These are phyloP conservation scores for Pachydiplax longipennis DNA, from an alignment of 2,888 invertebrate genomes.

Conservation along the genomic window DNA sequence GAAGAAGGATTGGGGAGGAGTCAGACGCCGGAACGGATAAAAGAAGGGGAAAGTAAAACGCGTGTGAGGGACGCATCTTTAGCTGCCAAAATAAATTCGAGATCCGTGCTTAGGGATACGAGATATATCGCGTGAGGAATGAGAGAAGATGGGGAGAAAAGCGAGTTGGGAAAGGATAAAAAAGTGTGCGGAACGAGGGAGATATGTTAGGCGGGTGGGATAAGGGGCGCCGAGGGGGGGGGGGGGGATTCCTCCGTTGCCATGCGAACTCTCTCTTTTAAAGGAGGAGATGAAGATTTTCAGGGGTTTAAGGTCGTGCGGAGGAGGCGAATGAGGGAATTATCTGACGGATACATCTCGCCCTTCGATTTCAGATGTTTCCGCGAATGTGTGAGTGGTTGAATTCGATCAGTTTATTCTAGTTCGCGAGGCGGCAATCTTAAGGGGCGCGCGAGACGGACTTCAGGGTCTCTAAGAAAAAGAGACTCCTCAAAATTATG, in stretches of 20 bases:
- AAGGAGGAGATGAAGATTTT: neutral
- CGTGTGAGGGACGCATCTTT: neutral
- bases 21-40: neutral
- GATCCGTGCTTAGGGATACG: neutral
- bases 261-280: neutral
- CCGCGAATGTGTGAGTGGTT: too few species aligned
- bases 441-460: too few species aligned
- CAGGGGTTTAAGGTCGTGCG: neutral
- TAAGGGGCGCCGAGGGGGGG: neutral
- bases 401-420: too few species aligned
- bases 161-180: neutral
- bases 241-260: neutral
- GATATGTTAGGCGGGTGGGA: neutral
- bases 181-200: neutral
- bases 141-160: neutral
- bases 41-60: too few species aligned
- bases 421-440: too few species aligned
- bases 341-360: neutral
- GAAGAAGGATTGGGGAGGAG: neutral
- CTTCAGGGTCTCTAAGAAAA: too few species aligned
- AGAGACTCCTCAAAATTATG: too few species aligned
- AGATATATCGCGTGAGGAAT: neutral
- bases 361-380: too few species aligned
- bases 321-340: neutral
- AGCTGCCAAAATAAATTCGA: neutral